These are phyloP conservation scores for Eulimnadia texana DNA, from an alignment of 1,140 invertebrate species.

Conservation along the genomic window DNA sequence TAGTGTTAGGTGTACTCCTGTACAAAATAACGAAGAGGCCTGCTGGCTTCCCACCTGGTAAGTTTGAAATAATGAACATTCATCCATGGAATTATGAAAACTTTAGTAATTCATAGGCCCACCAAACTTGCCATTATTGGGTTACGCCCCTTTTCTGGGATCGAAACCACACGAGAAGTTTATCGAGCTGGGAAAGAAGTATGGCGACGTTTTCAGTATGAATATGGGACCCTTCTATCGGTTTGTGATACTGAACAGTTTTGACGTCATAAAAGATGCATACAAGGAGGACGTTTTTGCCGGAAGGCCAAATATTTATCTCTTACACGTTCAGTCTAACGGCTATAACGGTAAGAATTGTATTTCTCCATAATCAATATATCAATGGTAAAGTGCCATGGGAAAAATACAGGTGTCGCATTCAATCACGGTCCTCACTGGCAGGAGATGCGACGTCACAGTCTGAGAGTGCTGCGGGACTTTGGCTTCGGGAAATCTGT, in stretches of 20 bases:
- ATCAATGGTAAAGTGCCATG: neutral
- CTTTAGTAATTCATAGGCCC: neutral
- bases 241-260: conserved; percentile 10
- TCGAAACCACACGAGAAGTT: neutral
- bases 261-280: conserved; percentile 9
- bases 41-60: neutral
- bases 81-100: neutral
- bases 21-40: neutral
- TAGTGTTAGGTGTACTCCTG: neutral
- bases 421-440: neutral
- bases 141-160: neutral
- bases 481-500: neutral
- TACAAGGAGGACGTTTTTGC: conserved; percentile 17
- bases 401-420: neutral
- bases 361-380: neutral
- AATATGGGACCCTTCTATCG: conserved; percentile 5
- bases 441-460: neutral
- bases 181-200: conserved; percentile 14
- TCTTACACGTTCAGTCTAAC: neutral
- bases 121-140: neutral
- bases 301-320: conserved; percentile 6
- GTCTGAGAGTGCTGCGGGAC: neutral
- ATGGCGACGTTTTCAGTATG: conserved; percentile 11
- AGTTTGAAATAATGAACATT: neutral
- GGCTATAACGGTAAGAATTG: neutral